A percentile compares a stretch with the other conserved stretches of the same genome.
Evolutionary conservation across 2,113 vertebrate genomes (phyloP).

Genomic region (Austrofundulus limnaeus): DNA sequence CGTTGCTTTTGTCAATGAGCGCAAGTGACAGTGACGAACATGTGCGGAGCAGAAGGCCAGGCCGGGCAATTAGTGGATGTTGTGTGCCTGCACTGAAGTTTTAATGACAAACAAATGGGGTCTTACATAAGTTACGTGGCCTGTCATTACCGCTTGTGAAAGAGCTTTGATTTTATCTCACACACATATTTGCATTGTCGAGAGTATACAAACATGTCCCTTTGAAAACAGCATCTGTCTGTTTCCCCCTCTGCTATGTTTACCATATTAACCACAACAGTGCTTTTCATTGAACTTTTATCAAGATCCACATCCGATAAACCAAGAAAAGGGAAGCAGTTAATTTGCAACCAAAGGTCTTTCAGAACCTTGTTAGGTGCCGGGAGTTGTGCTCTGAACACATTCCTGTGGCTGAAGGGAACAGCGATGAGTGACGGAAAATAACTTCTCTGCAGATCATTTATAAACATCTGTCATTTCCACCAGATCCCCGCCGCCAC

Average conservation of each 20-base stretch:
- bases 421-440: slow-evolving; percentile 38
- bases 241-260: slow-evolving; percentile 28
- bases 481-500: slow-evolving; percentile 6
- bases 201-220: slow-evolving; percentile 45
- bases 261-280: slow-evolving; percentile 28
- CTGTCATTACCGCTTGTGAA: slow-evolving; percentile 67
- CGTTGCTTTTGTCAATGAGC: slow-evolving; percentile 35
- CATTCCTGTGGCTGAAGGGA: slow-evolving; percentile 46
- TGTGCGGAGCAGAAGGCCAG: slow-evolving; percentile 56
- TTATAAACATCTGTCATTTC: slow-evolving; percentile 65
- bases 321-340: slow-evolving; percentile 35
- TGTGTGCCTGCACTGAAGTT: slow-evolving; percentile 53
- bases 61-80: slow-evolving; percentile 38
- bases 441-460: slow-evolving; percentile 49
- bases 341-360: slow-evolving; percentile 48
- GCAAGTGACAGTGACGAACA: slow-evolving; percentile 65
- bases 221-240: slow-evolving; percentile 34
- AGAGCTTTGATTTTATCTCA: slow-evolving; percentile 55
- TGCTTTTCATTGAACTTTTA: slow-evolving; percentile 28
- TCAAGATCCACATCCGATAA: slow-evolving; percentile 30
- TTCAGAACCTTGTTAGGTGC: slow-evolving; percentile 63
- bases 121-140: slow-evolving; percentile 47
- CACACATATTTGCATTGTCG: slow-evolving; percentile 52
- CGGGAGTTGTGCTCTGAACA: slow-evolving; percentile 39
- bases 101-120: slow-evolving; percentile 67